These are phyloP conservation scores for Haemorhous mexicanus DNA, from an alignment of 2,113 vertebrate genomes.

Conservation along the genomic window DNA sequence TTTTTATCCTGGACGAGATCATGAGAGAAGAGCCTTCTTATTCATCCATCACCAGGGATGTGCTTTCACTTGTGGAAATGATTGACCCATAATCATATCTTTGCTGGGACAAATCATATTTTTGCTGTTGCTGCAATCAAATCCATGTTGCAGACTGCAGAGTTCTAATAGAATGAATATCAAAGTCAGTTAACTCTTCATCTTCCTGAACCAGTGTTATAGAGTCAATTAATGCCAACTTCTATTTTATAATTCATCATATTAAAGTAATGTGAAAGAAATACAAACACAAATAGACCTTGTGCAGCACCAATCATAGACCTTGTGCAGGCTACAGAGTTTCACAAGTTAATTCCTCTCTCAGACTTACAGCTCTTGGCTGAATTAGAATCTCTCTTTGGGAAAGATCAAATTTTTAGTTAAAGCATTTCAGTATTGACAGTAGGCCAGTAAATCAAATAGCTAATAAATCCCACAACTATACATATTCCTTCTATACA, in stretches of 20 bases:
- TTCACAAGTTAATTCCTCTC: background rate
- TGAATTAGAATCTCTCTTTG: background rate
- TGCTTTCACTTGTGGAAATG: conserved; percentile 65
- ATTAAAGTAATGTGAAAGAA: background rate
- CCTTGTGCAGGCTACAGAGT: background rate
- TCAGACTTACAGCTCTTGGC: background rate
- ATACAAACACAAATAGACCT: background rate
- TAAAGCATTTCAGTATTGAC: background rate
- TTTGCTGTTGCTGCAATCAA: conserved; percentile 63
- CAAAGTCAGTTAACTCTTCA: conserved; percentile 37
- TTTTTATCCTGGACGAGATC: conserved; percentile 67
- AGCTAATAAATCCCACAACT: background rate
- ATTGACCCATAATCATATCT: conserved; percentile 70
- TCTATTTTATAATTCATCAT: background rate
- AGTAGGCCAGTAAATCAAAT: background rate
- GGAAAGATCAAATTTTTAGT: conserved; percentile 7
- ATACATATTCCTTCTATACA: background rate
- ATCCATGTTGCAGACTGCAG: conserved; percentile 19
- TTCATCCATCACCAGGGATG: conserved; percentile 57
- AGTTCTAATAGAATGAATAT: conserved; percentile 46
- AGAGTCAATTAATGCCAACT: background rate
- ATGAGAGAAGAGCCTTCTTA: conserved; percentile 58
- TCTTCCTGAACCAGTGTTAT: background rate
- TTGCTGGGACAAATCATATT: conserved; percentile 53
- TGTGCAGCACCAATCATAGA: background rate